phyloP scores from a whole-genome alignment of 2,797 vertebrate species.

The Podarcis lilfordi region DNA sequence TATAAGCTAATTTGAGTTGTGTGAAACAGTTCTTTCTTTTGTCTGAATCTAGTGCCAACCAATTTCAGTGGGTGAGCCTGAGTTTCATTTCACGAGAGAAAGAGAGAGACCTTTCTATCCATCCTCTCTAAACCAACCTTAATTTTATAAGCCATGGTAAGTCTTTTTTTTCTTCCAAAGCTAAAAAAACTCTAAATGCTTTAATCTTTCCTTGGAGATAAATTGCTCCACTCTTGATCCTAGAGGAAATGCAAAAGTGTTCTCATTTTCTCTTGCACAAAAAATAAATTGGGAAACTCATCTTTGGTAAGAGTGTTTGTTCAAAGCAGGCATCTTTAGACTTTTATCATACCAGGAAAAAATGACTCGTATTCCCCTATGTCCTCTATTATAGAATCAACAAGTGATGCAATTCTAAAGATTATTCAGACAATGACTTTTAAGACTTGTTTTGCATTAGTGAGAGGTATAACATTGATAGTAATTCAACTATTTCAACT shows the following conservation, averaged over 20 bases:
- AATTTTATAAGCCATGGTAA: not conserved
- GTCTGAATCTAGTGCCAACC: not conserved
- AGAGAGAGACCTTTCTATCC: not conserved
- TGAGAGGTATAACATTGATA: not conserved
- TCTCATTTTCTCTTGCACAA: not conserved
- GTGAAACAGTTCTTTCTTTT: not conserved
- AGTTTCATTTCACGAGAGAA: not conserved
- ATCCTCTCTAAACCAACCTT: not conserved
- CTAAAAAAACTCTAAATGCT: not conserved
- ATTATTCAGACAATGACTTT: not conserved
- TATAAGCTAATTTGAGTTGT: not conserved
- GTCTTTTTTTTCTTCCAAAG: not conserved
- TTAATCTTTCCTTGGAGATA: not conserved
- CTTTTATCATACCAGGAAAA: not conserved
- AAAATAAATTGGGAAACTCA: conserved; percentile 12
- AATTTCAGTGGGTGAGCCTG: not conserved
- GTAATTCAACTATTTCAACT: fast-evolving
- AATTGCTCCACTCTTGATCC: not conserved
- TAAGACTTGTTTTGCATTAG: not conserved
- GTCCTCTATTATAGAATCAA: conserved; percentile 13
- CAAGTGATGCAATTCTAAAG: conserved; percentile 5
- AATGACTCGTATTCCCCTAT: not conserved
- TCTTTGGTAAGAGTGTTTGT: conserved; percentile 3
- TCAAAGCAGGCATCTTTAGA: conserved; percentile 13
- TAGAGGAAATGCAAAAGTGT: not conserved